These are phyloP conservation scores for Hiodon tergisus DNA, from an alignment of 2,113 vertebrate genomes.

Conservation along the genomic window DNA sequence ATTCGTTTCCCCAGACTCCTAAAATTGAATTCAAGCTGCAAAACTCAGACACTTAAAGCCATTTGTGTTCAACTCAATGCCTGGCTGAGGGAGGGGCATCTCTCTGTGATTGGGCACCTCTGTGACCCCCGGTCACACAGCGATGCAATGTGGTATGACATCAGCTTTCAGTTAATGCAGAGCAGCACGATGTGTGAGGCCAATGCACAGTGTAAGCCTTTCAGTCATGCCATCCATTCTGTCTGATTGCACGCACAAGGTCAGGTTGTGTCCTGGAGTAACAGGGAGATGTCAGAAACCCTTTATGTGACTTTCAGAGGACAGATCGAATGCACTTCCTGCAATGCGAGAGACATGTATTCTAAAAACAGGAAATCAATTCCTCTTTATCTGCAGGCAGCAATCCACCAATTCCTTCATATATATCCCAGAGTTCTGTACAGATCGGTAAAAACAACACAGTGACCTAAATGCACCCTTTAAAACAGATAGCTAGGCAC, in stretches of 20 bases:
- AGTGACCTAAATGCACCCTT: not conserved
- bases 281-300: constrained; percentile 41
- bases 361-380: constrained; percentile 17
- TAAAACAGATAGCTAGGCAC: not conserved
- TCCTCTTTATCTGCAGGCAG: not conserved
- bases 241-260: constrained; percentile 45
- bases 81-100: not conserved
- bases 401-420: not conserved
- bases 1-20: not conserved
- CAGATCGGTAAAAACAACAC: not conserved
- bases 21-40: constrained; percentile 3
- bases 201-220: not conserved
- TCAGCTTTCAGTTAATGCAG: constrained; percentile 39
- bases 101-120: constrained; percentile 27
- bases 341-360: constrained; percentile 38
- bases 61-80: constrained; percentile 15
- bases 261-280: constrained; percentile 35
- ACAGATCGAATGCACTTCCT: constrained; percentile 51
- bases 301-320: constrained; percentile 46
- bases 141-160: constrained; percentile 22
- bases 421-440: not conserved
- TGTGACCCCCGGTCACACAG: constrained; percentile 24
- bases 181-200: constrained; percentile 3
- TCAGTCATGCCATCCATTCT: constrained; percentile 52
- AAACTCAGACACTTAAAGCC: not conserved